Percentiles rank a stretch among this genome's conserved stretches.
phyloP scores from a whole-genome alignment of 2,113 vertebrate species.

The Rattus norvegicus region GRCr8 NC_086023.1:151480501-151481000 shows the following conservation, averaged over 20 bases:
- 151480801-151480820: slow-evolving; percentile 64
- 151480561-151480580: slow-evolving; percentile 24
- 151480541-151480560: slow-evolving; percentile 10
- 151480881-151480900: slow-evolving; percentile 71
- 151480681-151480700: background rate
- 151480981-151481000: slow-evolving; percentile 76
- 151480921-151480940: slow-evolving; percentile 78
- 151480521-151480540: slow-evolving; percentile 37
- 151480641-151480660: background rate
- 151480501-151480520: slow-evolving; percentile 23
- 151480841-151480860: slow-evolving; percentile 36
- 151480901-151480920: slow-evolving; percentile 79
- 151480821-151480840: slow-evolving; percentile 25
- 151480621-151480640: slow-evolving; percentile 13
- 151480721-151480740: background rate
- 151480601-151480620: slow-evolving; percentile 39
- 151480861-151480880: slow-evolving; percentile 53
- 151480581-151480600: slow-evolving; percentile 33
- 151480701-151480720: background rate
- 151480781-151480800: slow-evolving; percentile 25
- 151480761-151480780: slow-evolving; percentile 55
- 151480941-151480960: slow-evolving; percentile 79
- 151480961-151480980: slow-evolving; percentile 81
- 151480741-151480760: background rate
- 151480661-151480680: background rate